These are phyloP conservation scores for Gryllus longicercus DNA, from an alignment of 2,888 invertebrate species.

Conservation along the genomic window DNA sequence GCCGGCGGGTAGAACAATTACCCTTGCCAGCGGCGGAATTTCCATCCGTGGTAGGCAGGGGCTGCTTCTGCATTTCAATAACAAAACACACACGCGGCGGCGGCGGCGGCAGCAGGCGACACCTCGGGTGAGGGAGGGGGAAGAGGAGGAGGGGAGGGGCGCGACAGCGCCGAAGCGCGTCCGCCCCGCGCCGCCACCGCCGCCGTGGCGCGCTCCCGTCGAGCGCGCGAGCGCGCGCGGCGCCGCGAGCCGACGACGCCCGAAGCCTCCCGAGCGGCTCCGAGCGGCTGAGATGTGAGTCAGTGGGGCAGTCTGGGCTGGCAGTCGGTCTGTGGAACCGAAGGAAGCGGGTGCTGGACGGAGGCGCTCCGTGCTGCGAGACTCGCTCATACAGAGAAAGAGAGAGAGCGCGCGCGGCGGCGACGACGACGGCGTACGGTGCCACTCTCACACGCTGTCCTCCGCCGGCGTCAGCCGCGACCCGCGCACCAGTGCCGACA, in stretches of 20 bases:
- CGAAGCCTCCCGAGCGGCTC: slow-evolving; percentile 37
- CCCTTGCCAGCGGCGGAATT: too few relatives aligned
- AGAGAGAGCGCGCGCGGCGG: too few relatives aligned
- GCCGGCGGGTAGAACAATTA: too few relatives aligned
- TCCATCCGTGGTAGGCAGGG: too few relatives aligned
- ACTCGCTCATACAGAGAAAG: background rate
- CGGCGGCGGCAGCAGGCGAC: background rate
- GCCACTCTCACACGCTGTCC: too few relatives aligned
- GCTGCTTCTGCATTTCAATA: background rate
- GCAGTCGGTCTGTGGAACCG: slow-evolving; percentile 38
- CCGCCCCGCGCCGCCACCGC: background rate
- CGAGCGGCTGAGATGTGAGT: slow-evolving; percentile 40
- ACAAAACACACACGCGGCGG: background rate
- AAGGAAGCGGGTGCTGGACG: slow-evolving; percentile 49
- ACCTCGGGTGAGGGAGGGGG: background rate
- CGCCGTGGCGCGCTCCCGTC: slow-evolving; percentile 4
- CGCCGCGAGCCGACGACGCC: slow-evolving; percentile 36
- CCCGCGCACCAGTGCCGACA: too few relatives aligned
- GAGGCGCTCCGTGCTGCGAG: background rate
- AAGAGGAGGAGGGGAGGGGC: background rate
- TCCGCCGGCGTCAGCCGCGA: too few relatives aligned
- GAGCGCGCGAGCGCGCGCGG: slow-evolving; percentile 3
- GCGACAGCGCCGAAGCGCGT: background rate
- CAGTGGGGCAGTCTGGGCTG: slow-evolving; percentile 42
- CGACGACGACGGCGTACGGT: too few relatives aligned